A percentile compares a stretch with the other conserved stretches of the same genome.
Conservation (phyloP, 2,113 vertebrate genomes). For the Polypterus senegalus region DNA sequence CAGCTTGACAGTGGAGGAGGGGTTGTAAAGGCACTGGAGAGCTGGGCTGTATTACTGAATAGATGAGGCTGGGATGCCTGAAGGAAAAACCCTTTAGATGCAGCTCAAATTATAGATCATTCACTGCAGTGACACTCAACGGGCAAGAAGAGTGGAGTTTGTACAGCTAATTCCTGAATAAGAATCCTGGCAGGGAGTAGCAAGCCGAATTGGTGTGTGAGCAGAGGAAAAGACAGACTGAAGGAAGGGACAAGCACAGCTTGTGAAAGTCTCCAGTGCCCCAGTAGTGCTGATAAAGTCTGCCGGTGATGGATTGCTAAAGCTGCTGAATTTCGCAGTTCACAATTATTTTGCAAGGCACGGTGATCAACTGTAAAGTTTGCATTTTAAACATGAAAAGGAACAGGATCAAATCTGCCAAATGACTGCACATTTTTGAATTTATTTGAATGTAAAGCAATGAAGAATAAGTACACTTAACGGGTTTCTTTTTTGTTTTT, state of each 20-base stretch:
- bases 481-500: no score
- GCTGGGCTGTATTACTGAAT: constrained; percentile 40
- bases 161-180: constrained; percentile 34
- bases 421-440: no score
- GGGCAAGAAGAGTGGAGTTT: constrained; percentile 32
- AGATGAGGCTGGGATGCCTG: constrained; percentile 51
- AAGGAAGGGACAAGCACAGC: constrained; percentile 19
- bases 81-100: constrained; percentile 61
- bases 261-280: constrained; percentile 25
- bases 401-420: not conserved
- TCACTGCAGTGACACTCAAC: constrained; percentile 39
- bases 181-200: constrained; percentile 25
- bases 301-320: constrained; percentile 42
- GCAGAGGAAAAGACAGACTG: constrained; percentile 3
- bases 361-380: constrained; percentile 4
- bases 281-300: constrained; percentile 38
- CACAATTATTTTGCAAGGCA: constrained; percentile 22
- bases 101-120: constrained; percentile 61
- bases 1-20: constrained; percentile 30
- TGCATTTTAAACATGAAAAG: not conserved
- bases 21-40: constrained; percentile 31
- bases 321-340: constrained; percentile 46
- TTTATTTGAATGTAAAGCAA: no score
- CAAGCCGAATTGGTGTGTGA: constrained; percentile 16
- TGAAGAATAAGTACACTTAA: no score